A percentile compares a stretch with the other conserved stretches of the same genome.
Conservation (phyloP, 2,113 vertebrate genomes). For the Meriones unguiculatus region DNA sequence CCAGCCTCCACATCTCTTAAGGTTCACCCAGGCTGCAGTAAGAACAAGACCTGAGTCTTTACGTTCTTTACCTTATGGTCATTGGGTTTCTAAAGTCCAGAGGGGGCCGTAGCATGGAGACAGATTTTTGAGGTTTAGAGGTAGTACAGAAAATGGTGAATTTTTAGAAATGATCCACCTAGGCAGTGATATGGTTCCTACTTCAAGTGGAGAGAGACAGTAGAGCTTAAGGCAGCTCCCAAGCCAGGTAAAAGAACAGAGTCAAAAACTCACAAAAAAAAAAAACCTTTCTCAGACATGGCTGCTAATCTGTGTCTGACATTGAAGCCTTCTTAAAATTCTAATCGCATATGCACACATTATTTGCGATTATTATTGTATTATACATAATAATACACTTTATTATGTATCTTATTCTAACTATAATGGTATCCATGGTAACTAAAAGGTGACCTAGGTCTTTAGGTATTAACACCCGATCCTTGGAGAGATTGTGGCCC, state of each 20-base stretch:
- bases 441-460: background rate
- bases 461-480: background rate
- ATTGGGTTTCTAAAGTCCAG: slow-evolving; percentile 12
- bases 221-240: too few species aligned
- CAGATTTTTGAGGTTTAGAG: background rate
- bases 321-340: slow-evolving; percentile 27
- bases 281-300: background rate
- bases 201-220: background rate
- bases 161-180: background rate
- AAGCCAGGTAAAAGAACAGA: background rate
- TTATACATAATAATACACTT: too few species aligned
- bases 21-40: background rate
- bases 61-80: background rate
- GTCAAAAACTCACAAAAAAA: background rate
- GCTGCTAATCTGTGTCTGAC: background rate
- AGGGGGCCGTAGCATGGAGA: background rate
- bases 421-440: background rate
- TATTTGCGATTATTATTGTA: too few species aligned
- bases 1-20: background rate
- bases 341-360: background rate
- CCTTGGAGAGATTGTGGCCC: background rate
- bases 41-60: background rate
- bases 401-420: background rate
- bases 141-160: background rate
- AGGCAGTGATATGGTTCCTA: background rate